Conservation (phyloP, 2,113 vertebrate genomes). For the Planiliza haematocheilus region DNA sequence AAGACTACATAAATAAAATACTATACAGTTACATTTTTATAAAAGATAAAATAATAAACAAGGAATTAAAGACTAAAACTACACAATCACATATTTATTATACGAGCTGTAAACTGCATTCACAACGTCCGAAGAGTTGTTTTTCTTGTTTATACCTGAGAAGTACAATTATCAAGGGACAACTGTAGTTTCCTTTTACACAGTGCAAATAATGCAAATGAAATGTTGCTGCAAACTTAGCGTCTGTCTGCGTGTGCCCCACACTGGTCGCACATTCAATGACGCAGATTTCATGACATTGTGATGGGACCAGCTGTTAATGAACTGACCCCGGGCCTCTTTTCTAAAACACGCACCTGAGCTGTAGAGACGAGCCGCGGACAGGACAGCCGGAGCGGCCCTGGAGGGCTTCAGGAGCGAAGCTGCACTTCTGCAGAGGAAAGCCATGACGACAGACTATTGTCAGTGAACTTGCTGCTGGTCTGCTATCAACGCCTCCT, state of each 20-base stretch:
- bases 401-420: slow-evolving; percentile 65
- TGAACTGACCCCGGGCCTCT: neutral
- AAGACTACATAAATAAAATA: no score
- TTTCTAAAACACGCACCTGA: slow-evolving; percentile 72
- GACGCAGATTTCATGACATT: slow-evolving; percentile 67
- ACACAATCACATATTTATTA: no score
- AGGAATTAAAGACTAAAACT: no score
- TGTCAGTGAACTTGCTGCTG: neutral
- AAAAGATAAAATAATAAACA: no score
- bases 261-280: slow-evolving; percentile 11
- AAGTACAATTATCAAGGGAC: no score
- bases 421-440: slow-evolving; percentile 74
- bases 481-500: neutral
- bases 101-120: no score
- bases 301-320: slow-evolving; percentile 8
- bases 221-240: neutral
- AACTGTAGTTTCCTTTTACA: no score
- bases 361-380: slow-evolving; percentile 73
- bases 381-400: slow-evolving; percentile 43
- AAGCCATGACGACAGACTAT: slow-evolving; percentile 71
- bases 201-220: neutral
- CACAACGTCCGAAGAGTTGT: no score
- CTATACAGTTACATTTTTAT: no score
- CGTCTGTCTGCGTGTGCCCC: neutral
- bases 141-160: no score